Conservation (phyloP, 2,113 vertebrate genomes). For the Isichthys henryi region DNA sequence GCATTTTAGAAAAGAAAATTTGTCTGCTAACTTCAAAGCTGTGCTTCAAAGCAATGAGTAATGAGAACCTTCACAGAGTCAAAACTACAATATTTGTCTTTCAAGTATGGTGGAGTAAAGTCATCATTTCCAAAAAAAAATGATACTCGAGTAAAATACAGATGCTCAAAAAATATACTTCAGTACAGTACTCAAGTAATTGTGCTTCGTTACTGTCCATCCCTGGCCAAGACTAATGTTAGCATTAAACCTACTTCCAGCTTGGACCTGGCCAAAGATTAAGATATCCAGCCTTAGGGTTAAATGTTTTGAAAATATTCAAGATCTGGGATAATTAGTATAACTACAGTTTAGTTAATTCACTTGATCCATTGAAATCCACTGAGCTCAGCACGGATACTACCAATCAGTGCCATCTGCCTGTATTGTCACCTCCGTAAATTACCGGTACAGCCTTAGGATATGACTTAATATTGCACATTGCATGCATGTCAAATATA, state of each 20-base stretch:
- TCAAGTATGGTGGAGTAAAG: background rate
- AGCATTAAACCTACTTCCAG: background rate
- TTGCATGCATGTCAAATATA: background rate
- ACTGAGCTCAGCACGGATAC: background rate
- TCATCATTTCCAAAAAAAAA: background rate
- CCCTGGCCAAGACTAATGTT: background rate
- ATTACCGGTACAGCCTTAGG: background rate
- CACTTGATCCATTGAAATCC: background rate
- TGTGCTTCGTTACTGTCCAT: background rate
- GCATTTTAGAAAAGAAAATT: background rate
- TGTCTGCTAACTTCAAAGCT: background rate
- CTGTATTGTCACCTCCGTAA: background rate
- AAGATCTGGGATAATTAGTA: background rate
- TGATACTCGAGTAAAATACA: background rate
- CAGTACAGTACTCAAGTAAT: background rate
- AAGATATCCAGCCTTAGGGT: background rate
- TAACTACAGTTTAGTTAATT: background rate
- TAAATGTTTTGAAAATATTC: background rate
- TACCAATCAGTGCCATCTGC: background rate
- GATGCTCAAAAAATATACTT: background rate
- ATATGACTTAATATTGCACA: background rate
- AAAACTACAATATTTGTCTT: background rate
- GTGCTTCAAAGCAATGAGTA: background rate
- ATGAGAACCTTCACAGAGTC: background rate
- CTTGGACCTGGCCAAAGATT: background rate